Conservation (phyloP, 1,140 invertebrate genomes). For the Monochamus saltuarius region DNA sequence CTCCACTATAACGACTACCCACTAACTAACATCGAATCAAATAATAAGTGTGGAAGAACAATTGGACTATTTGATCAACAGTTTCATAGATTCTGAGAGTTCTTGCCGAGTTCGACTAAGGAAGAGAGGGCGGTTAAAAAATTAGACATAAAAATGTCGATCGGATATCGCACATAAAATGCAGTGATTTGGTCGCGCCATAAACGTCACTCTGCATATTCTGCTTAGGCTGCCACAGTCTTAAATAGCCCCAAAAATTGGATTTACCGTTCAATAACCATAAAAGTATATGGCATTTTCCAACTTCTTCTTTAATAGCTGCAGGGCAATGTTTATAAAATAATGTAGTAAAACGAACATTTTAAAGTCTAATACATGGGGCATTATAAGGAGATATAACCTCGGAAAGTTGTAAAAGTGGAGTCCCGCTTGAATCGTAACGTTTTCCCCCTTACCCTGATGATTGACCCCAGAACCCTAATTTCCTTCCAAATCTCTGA, state of each 20-base stretch:
- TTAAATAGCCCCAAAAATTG: slow-evolving; percentile 52
- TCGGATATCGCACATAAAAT: slow-evolving; percentile 46
- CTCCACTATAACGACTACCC: no score
- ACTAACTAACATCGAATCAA: no score
- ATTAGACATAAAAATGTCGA: slow-evolving; percentile 42
- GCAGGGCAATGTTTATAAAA: slow-evolving; percentile 50
- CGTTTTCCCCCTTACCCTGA: not conserved
- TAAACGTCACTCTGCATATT: slow-evolving; percentile 50
- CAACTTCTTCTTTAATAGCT: slow-evolving; percentile 52
- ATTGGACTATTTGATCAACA: no score
- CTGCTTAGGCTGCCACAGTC: slow-evolving; percentile 37
- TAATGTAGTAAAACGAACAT: slow-evolving; percentile 51
- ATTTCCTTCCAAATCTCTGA: slow-evolving; percentile 16
- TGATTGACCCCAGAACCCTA: slow-evolving; percentile 19
- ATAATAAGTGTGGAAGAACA: no score
- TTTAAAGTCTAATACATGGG: slow-evolving; percentile 48
- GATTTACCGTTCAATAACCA: slow-evolving; percentile 52
- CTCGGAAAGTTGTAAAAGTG: slow-evolving; percentile 46
- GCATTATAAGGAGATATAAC: slow-evolving; percentile 48
- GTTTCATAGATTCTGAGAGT: no score
- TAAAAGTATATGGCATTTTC: slow-evolving; percentile 50
- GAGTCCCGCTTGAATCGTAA: slow-evolving; percentile 10
- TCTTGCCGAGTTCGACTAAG: not conserved
- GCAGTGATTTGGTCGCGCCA: slow-evolving; percentile 38
- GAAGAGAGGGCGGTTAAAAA: slow-evolving; percentile 24